Base-by-base conservation (phyloP, 30 jellyfish, hydroid and myxozoan genomes). In the Cassiopea xamachana region DNA sequence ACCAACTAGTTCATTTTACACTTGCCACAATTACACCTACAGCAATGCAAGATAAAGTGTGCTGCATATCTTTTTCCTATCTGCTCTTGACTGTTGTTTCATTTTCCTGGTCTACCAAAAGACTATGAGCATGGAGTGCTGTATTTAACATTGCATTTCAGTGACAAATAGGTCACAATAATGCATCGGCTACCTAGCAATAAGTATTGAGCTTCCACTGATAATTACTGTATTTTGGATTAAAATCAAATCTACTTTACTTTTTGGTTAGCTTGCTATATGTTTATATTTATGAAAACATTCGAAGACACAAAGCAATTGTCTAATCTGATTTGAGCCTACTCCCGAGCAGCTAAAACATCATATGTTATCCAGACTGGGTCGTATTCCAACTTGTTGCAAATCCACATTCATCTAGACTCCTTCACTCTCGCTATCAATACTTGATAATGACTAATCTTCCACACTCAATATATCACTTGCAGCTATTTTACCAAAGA, bases 311-410 rank as follows among this genome's bases (percentile, higher is more conserved):
- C 92, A 49, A 70, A 84, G 86, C 92, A 84, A 7, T 84, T 74
- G n/a, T 59, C 92, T 83, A 84, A 74, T 16, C 69, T 48, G 49
- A 71, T 84, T 84, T 83, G 86, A 49, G 50, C 77, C 69, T 84
- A 85, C n/a, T 84, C 78, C 79, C 92, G 69, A n/a, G 85, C 92
- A 70, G 92, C 92, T 74, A 84, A 84, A 49, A 73, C 80, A 49
- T 58, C 92, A 73, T 71, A 86, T 44, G 92, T 75, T 7, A 83
- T 69, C 67, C 91, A 75, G 46, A 68, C 91, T 83, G 50, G 50
- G 60, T 83, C 91, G 16, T 83, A 83, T 12, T 83, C 91, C 47
- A 83, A 70, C 47, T 83, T 60, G 72, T 44, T 4, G 76, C 62
- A 83, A 69, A 39, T 46, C 48, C n/a, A 83, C 83, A 49, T 62